phyloP scores from a whole-genome alignment of 2,113 vertebrate genomes.

The Psammodynastes pulverulentus region DNA sequence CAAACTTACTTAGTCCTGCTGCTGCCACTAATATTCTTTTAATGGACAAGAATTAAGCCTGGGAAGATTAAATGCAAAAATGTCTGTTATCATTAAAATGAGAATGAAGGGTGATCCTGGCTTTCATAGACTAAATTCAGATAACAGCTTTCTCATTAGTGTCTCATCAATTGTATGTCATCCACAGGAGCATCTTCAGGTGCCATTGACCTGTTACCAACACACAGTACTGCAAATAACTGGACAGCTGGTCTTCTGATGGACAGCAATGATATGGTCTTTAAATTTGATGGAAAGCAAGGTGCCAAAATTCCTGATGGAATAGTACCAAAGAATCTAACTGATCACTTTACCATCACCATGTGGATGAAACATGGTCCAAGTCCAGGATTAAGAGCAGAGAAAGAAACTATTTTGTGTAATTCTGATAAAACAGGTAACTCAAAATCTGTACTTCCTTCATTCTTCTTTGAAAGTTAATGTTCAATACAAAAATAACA shows the following conservation, averaged over 20 bases:
- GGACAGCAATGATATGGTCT: constrained; percentile 88
- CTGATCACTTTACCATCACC: constrained; percentile 93
- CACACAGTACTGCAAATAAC: constrained; percentile 81
- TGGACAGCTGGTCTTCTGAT: constrained; percentile 89
- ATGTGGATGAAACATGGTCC: constrained; percentile 98
- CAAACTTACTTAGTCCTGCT: neutral
- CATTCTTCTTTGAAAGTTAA: neutral
- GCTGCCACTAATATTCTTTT: neutral
- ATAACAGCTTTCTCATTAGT: constrained; percentile 24
- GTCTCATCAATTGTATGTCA: neutral
- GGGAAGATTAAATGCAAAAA: neutral
- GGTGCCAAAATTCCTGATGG: constrained; percentile 92
- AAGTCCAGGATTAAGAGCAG: constrained; percentile 88
- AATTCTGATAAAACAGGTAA: constrained; percentile 97
- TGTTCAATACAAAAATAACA: neutral
- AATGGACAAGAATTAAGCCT: neutral
- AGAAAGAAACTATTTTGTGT: constrained; percentile 96
- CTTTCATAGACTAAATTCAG: neutral
- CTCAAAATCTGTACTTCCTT: constrained; percentile 32
- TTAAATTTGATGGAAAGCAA: constrained; percentile 91
- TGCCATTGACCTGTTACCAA: constrained; percentile 90
- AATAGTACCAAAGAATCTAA: constrained; percentile 92
- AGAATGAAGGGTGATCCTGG: neutral
- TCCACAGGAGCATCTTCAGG: constrained; percentile 88
- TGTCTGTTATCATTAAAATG: neutral